Percentiles rank a stretch among this genome's conserved stretches.
These are phyloP conservation scores for Pachycephus smyrnensis DNA, from an alignment of 2,888 invertebrate species.

Conservation along the genomic window DNA sequence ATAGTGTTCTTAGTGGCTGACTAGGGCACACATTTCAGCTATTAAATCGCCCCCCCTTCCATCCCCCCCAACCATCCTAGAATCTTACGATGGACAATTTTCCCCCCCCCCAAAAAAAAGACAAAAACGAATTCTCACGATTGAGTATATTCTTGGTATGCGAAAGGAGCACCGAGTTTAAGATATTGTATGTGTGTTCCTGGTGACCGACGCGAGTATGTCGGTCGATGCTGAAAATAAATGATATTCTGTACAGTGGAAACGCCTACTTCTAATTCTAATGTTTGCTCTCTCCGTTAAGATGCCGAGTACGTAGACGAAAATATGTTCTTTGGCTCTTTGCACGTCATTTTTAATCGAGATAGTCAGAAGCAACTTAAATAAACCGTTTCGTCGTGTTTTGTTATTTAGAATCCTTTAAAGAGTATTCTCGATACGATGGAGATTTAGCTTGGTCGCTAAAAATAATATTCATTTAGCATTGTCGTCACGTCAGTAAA, in stretches of 20 bases:
- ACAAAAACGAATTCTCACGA: neutral
- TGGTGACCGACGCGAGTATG: neutral
- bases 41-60: constrained; percentile 3
- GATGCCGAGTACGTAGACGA: neutral
- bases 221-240: neutral
- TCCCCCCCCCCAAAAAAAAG: too few species aligned
- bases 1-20: constrained; percentile 56
- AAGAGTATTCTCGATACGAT: constrained; percentile 30
- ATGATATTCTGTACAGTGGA: neutral
- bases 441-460: constrained; percentile 16
- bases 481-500: constrained; percentile 61
- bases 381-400: neutral
- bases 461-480: neutral
- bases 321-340: neutral
- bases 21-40: constrained; percentile 58
- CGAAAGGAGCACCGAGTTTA: neutral
- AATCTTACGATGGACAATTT: neutral
- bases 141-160: neutral
- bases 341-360: neutral
- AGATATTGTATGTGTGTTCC: neutral
- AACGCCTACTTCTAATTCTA: neutral
- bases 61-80: constrained; percentile 6
- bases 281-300: neutral
- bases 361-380: neutral
- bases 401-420: constrained; percentile 5